phyloP scores from a whole-genome alignment of 1,140 invertebrate species.

The Drosophila ironensis region DNA sequence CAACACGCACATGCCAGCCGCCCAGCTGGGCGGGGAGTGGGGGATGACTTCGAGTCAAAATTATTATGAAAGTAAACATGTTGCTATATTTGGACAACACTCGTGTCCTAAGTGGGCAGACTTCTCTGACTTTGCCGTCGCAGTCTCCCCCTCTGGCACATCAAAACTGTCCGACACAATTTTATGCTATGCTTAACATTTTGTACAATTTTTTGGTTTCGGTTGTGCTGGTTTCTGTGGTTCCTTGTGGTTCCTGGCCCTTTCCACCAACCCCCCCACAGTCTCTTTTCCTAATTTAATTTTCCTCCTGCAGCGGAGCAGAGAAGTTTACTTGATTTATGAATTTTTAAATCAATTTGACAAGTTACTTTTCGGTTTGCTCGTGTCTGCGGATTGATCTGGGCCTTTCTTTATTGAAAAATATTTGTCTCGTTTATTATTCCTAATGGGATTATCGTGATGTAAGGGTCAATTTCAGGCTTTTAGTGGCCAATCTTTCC shows the following conservation, averaged over 20 bases:
- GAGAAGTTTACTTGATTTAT: constrained; percentile 66
- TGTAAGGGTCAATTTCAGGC: constrained; percentile 20
- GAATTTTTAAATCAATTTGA: constrained; percentile 79
- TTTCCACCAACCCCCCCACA: too few relatives aligned
- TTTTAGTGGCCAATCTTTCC: background rate
- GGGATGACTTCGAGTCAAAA: constrained; percentile 53
- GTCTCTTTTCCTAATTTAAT: constrained; percentile 68
- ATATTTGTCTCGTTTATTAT: constrained; percentile 18
- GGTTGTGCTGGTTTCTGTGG: constrained; percentile 52
- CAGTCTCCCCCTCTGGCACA: background rate
- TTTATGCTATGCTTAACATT: constrained; percentile 79
- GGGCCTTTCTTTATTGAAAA: constrained; percentile 9
- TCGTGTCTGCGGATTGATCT: too few relatives aligned
- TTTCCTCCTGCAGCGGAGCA: constrained; percentile 22
- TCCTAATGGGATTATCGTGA: constrained; percentile 18
- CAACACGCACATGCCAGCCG: constrained; percentile 31
- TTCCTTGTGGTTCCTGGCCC: constrained; percentile 5
- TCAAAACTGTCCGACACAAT: constrained; percentile 69
- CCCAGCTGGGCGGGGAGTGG: background rate
- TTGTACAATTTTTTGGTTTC: constrained; percentile 63
- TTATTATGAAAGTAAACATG: constrained; percentile 68
- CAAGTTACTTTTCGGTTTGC: constrained; percentile 43
- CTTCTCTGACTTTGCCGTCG: constrained; percentile 5
- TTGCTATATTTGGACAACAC: constrained; percentile 40
- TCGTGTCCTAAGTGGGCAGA: constrained; percentile 45